These are phyloP conservation scores for Lycodopsis pacificus DNA, from an alignment of 2,797 vertebrate species.

Conservation along the genomic window DNA sequence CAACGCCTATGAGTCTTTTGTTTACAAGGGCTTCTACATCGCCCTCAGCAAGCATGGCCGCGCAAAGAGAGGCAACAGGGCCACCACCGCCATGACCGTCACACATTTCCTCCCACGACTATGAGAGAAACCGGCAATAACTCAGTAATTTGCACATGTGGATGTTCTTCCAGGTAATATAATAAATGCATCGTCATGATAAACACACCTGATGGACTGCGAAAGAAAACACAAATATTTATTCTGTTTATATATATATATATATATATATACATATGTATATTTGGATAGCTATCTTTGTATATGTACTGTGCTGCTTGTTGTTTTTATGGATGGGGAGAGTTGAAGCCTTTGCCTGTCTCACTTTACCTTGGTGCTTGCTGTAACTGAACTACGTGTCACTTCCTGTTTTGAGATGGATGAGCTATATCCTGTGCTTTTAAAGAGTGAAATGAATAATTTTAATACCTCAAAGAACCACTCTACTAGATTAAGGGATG, in stretches of 20 bases:
- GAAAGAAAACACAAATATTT: slow-evolving; percentile 79
- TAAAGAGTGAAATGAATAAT: slow-evolving; percentile 80
- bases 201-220: slow-evolving; percentile 72
- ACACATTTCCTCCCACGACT: slow-evolving; percentile 97
- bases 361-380: slow-evolving; percentile 85
- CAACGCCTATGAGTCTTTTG: slow-evolving; percentile 94
- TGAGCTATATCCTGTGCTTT: slow-evolving; percentile 75
- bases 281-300: slow-evolving; percentile 89
- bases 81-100: slow-evolving; percentile 92
- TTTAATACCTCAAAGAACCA: slow-evolving; percentile 85
- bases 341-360: slow-evolving; percentile 74
- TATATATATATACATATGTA: slow-evolving; percentile 92
- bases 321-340: slow-evolving; percentile 76
- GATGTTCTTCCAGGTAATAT: slow-evolving; percentile 85
- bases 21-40: slow-evolving; percentile 91
- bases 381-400: slow-evolving; percentile 78
- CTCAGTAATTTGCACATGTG: slow-evolving; percentile 89
- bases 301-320: slow-evolving; percentile 84
- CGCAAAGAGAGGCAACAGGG: slow-evolving; percentile 92
- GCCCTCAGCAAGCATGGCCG: slow-evolving; percentile 96
- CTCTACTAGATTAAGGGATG: slow-evolving; percentile 77
- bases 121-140: slow-evolving; percentile 83
- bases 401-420: slow-evolving; percentile 77
- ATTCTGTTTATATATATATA: slow-evolving; percentile 87
- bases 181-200: slow-evolving; percentile 69